These are phyloP conservation scores for Oryctolagus cuniculus DNA, from an alignment of 2,113 vertebrate genomes.

Conservation along the genomic window mOryCun1.1 NC_091451.1:41699501-41700000, in stretches of 20 bases:
- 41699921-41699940: not conserved
- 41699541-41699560: not conserved
- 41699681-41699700: not conserved
- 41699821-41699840: not conserved
- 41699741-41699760: not conserved
- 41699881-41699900: not conserved
- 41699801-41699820: not conserved
- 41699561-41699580: not conserved
- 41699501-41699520: not conserved
- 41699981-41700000: fast-evolving
- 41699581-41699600: too few species aligned
- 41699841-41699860: fast-evolving
- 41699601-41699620: not conserved
- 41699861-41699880: not conserved
- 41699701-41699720: not conserved
- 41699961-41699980: not conserved
- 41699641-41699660: fast-evolving
- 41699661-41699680: not conserved
- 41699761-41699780: not conserved
- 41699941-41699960: fast-evolving
- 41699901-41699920: fast-evolving
- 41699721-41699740: not conserved
- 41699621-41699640: fast-evolving
- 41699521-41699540: not conserved
- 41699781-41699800: not conserved